Base-by-base conservation (phyloP, 2,113 vertebrate species). In the Taurulus bubalis region DNA sequence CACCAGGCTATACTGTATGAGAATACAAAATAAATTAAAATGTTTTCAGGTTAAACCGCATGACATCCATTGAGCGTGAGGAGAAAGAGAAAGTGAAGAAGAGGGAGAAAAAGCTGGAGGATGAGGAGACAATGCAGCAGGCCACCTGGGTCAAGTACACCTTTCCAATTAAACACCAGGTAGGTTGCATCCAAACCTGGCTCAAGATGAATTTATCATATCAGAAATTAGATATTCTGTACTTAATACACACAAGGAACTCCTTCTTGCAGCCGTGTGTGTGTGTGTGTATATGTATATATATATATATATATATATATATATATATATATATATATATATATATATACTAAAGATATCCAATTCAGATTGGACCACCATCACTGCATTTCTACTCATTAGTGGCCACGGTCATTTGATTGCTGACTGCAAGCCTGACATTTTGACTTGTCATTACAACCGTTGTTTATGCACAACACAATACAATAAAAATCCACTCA, bases 91-190 rank as follows among this genome's bases (percentile, higher is more conserved):
- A 99, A 84, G 95, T 97, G 16, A 98, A 98, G 94, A 99, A 99
- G 92, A 97, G 97, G 79, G 98, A 98, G 91, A 97, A 96, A 88
- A 99, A 98, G 79, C 96, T 97, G 86, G 97, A 99, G 90, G 98
- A 99, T 55, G 98, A 98, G 81, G 97, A 99, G 95, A 98, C 96
- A 0, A 95, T 99, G 96, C 98, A 97, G 67, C 98, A 99, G 84
- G 98, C 98, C 60, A 99, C 98, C 0, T 99, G 98, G 98, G 98
- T 99, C 89, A 99, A 99, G 85, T 99, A 98, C 38, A 98, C 97
- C 3, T 97, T 99, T 92, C 98, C 97, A 77, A 96, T 99, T 28
- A 99, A 98, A 82, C 98, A 99, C 75, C 97, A 99, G 97, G 98
- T 99, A 89, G 10, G 68, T 63, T 34, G 18, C 24, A 24, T 16